A percentile compares a stretch with the other conserved stretches of the same genome.
These are phyloP conservation scores for Aphelocoma californica DNA, from an alignment of 2,797 vertebrate genomes.

Conservation along the genomic window DNA sequence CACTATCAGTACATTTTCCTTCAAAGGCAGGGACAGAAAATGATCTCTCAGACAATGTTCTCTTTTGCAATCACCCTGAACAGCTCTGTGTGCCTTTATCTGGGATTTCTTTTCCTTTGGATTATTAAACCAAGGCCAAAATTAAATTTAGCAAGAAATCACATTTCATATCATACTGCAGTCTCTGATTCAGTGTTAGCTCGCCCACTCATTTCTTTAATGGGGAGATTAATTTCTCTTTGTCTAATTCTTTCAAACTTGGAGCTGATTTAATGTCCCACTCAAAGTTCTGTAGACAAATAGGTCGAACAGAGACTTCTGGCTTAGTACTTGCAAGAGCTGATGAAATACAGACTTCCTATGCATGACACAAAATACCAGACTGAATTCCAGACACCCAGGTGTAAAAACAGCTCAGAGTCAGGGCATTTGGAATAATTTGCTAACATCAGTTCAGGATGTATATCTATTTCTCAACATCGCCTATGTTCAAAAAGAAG, in stretches of 20 bases:
- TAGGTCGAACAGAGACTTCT: background rate
- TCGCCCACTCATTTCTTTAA: background rate
- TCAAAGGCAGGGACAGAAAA: constrained; percentile 22
- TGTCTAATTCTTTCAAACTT: background rate
- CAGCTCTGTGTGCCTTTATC: background rate
- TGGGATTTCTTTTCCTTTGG: background rate
- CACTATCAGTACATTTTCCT: constrained; percentile 41
- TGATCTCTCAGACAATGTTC: background rate
- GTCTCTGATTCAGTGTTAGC: background rate
- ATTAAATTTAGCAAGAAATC: background rate
- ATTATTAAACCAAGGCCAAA: constrained; percentile 9
- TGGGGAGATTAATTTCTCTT: background rate
- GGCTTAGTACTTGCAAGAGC: background rate
- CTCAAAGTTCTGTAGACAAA: background rate
- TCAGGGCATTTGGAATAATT: background rate
- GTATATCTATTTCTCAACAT: background rate
- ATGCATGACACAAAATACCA: background rate
- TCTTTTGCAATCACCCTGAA: background rate
- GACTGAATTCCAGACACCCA: background rate
- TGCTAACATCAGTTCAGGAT: background rate
- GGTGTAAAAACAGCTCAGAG: background rate
- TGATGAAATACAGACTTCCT: background rate
- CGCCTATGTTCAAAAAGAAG: background rate
- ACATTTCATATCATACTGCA: background rate
- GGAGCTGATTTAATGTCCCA: background rate